A percentile compares a stretch with the other conserved stretches of the same genome.
Evolutionary conservation across 1,140 invertebrate genomes (phyloP).

Genomic region (Lethocerus indicus): DNA sequence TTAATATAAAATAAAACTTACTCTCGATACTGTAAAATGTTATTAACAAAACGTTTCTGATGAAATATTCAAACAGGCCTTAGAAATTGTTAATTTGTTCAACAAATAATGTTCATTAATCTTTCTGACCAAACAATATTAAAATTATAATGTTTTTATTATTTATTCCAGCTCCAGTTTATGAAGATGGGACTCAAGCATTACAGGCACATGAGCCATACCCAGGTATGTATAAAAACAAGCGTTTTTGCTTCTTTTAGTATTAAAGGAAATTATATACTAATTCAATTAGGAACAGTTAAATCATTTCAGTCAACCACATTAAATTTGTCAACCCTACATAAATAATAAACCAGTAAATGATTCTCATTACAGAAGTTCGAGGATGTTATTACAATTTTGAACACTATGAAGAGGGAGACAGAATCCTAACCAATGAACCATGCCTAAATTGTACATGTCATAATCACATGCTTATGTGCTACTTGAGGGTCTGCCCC

Average conservation of each 20-base stretch:
- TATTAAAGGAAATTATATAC: not conserved
- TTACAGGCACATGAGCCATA: not conserved
- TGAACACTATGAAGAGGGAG: conserved; percentile 80
- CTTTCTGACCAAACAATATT: too few species aligned
- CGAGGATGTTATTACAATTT: conserved; percentile 84
- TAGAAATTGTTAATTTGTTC: too few species aligned
- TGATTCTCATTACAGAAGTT: conserved; percentile 5
- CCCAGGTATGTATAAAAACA: not conserved
- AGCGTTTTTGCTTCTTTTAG: not conserved
- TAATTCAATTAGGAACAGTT: not conserved
- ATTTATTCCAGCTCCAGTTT: conserved; percentile 2
- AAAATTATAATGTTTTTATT: too few species aligned
- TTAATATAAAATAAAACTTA: too few species aligned
- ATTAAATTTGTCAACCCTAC: too few species aligned
- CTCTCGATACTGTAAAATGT: too few species aligned
- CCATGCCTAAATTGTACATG: conserved; percentile 91
- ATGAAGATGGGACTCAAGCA: conserved; percentile 3
- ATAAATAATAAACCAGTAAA: too few species aligned
- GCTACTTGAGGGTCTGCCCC: conserved; percentile 81
- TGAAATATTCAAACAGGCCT: too few species aligned
- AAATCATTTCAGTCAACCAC: not conserved
- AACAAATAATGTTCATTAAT: too few species aligned
- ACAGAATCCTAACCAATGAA: conserved; percentile 84
- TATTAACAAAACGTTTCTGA: too few species aligned
- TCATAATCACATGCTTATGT: conserved; percentile 88